These are phyloP conservation scores for Callyntrura guangdongensis DNA, from an alignment of 2,888 invertebrate species.

Conservation along the genomic window DNA sequence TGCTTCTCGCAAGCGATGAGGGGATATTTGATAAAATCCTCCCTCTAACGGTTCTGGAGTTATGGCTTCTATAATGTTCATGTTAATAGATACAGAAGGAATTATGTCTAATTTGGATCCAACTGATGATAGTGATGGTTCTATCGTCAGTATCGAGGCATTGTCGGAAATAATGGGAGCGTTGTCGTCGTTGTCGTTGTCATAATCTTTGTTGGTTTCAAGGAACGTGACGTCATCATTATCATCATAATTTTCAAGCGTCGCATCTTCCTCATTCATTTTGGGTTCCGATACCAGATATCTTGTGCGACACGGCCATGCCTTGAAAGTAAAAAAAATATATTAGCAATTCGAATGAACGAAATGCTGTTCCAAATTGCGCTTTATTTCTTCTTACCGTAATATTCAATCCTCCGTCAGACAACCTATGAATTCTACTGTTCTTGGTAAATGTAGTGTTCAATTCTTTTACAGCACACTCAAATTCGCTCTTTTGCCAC, in stretches of 20 bases:
- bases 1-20: slow-evolving; percentile 77
- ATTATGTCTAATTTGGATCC: not conserved
- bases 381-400: slow-evolving; percentile 74
- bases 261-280: not conserved
- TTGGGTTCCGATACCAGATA: slow-evolving; percentile 50
- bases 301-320: slow-evolving; percentile 61
- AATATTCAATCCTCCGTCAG: slow-evolving; percentile 75
- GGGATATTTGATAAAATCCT: slow-evolving; percentile 80
- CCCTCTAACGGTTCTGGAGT: slow-evolving; percentile 77
- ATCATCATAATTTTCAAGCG: slow-evolving; percentile 48
- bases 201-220: not conserved
- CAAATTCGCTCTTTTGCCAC: slow-evolving; percentile 79
- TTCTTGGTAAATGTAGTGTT: slow-evolving; percentile 34
- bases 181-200: too few relatives aligned
- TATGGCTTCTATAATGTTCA: not conserved
- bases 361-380: not conserved
- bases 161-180: too few relatives aligned
- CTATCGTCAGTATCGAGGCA: too few relatives aligned
- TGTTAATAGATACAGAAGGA: not conserved
- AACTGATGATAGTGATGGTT: not conserved
- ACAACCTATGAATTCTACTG: slow-evolving; percentile 73
- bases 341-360: not conserved
- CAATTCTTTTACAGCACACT: slow-evolving; percentile 24
- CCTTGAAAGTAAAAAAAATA: slow-evolving; percentile 17
- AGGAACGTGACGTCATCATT: slow-evolving; percentile 15